These are phyloP conservation scores for Chrysopilus asiliformis DNA, from an alignment of 2,888 invertebrate species.

Conservation along the genomic window DNA sequence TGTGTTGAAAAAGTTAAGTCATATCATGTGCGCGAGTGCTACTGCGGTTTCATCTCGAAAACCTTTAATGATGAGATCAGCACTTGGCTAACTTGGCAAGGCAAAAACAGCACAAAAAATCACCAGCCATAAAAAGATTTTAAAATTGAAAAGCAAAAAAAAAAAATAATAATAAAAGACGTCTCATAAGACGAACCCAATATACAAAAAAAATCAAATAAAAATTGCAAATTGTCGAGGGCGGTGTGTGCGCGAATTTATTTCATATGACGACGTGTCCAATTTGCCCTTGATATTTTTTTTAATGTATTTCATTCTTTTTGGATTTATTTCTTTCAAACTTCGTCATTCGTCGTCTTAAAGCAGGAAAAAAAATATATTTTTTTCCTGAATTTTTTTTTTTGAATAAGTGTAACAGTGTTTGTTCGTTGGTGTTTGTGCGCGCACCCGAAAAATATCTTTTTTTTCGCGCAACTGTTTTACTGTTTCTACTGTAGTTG, in stretches of 20 bases:
- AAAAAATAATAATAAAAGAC: conserved; percentile 4
- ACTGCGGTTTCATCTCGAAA: no score
- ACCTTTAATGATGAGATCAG: conserved; percentile 11
- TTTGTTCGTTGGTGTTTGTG: neutral
- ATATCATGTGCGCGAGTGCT: no score
- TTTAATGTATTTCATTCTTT: conserved; percentile 5
- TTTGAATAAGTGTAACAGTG: no score
- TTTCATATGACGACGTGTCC: conserved; percentile 21
- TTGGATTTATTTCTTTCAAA: neutral
- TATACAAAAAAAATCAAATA: conserved; percentile 4
- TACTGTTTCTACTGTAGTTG: no score
- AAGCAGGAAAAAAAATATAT: no score
- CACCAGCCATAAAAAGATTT: conserved; percentile 5
- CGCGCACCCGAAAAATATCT: no score
- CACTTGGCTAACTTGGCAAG: conserved; percentile 5
- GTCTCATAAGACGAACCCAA: neutral
- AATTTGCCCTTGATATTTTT: conserved; percentile 21
- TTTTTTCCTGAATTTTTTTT: no score
- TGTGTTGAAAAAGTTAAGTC: no score
- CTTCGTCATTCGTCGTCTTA: conserved; percentile 8
- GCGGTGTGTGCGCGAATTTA: conserved; percentile 15
- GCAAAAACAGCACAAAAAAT: conserved; percentile 2
- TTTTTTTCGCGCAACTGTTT: conserved; percentile 4
- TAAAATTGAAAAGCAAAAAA: conserved; percentile 8
- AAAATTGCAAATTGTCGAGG: conserved; percentile 13